These are phyloP conservation scores for Saguinus imperator DNA, from an alignment of 2,113 vertebrate species.

Conservation along the genomic window DNA sequence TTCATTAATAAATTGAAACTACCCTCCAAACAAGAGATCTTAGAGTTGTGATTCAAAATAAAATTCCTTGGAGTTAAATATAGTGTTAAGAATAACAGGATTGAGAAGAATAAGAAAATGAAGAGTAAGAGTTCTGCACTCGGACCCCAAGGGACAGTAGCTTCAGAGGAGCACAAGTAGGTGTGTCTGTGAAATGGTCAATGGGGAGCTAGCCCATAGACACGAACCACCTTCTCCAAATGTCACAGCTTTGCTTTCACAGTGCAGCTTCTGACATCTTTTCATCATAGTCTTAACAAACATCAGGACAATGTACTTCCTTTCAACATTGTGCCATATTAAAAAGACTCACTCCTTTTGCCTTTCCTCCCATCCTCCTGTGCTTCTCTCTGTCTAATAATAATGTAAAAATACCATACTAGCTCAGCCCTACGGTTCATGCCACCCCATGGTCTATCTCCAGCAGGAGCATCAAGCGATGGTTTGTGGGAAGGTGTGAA, in stretches of 20 bases:
- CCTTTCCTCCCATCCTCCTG: not conserved
- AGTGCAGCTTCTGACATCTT: not conserved
- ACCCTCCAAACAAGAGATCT: constrained; percentile 56
- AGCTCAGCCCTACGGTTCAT: not conserved
- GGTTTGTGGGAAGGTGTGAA: not conserved
- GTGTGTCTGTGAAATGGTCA: not conserved
- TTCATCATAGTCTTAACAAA: not conserved
- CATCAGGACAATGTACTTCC: not conserved
- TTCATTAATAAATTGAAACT: constrained; percentile 69
- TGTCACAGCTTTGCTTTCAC: not conserved
- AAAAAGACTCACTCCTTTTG: not conserved
- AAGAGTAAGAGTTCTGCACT: not conserved
- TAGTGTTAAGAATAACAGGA: not conserved
- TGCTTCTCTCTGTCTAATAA: not conserved
- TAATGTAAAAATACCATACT: not conserved
- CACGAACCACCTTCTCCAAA: not conserved
- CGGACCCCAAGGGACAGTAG: not conserved
- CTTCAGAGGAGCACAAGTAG: not conserved
- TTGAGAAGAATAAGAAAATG: not conserved
- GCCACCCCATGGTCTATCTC: not conserved
- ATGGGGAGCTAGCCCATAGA: not conserved
- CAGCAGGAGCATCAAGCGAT: not conserved
- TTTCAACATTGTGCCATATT: not conserved
- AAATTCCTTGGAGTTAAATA: not conserved
- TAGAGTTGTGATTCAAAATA: constrained; percentile 63